Evolutionary conservation across 2,888 invertebrate genomes (phyloP), one percentile per base, ranked within the genome.

Genomic region (Ganaspis brasiliensis): DNA sequence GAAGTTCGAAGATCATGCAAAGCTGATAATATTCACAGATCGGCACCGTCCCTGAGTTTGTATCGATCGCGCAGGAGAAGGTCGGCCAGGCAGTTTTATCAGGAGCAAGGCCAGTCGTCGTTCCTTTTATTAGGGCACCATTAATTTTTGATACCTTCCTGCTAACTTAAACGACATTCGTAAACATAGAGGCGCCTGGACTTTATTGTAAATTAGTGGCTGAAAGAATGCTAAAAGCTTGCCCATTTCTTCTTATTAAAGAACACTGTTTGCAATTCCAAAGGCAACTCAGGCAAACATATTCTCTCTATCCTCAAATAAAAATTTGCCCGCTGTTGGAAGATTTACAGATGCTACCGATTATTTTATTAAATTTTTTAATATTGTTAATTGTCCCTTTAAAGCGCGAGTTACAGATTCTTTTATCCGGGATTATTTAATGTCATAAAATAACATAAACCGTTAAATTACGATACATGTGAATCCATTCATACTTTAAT

Each of bases 41-140:
- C 72, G 76, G 72, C 31, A 72, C 56, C 75, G 79, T 75, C 75
- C 75, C 77, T 73, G 77, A 75, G 75, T 45, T 74, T 73, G 70
- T 75, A 79, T 79, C 77, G 79, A 79, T 72, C 75, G 59, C 37
- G 12, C 49, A 74, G 61, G 40, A 19, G 67, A 59, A 74, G 21
- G 40, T 55, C 40, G 24, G 40, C 35, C 70, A 21, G 45, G 61
- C 59, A 70, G 56, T 49, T 76, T 76, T 75, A 70, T 74, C 61
- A 10, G 35, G 57, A 4, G 67, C 79, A 76, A 79, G 76, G 79
- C 74, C 70, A 61, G 26, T 37, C 31, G 35, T 35, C 45, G 61
- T 26, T 67, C 67, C 67, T 67, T 67, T 45, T 67, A 67, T 67
- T 45, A 40, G 67, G 67, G 24, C 45, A 49, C 24, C 45, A 67